phyloP scores from a whole-genome alignment of 2,888 invertebrate species.

The Latrodectus hesperus region DNA sequence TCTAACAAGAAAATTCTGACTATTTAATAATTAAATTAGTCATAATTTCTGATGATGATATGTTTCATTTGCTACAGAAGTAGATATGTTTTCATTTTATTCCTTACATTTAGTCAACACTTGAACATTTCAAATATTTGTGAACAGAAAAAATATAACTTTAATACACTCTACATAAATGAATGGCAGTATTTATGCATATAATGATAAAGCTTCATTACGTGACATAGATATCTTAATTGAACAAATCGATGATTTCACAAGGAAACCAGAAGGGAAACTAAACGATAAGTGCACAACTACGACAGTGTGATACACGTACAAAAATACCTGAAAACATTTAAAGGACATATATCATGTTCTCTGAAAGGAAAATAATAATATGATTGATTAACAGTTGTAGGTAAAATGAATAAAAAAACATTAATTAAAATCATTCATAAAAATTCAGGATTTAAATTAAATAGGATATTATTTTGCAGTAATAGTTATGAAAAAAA shows the following conservation, averaged over 20 bases:
- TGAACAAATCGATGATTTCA: too few relatives aligned
- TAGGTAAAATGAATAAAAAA: too few relatives aligned
- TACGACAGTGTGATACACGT: neutral
- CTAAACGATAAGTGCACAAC: neutral
- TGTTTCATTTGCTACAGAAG: slow-evolving; percentile 65
- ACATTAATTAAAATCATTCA: too few relatives aligned
- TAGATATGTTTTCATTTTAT: slow-evolving; percentile 60
- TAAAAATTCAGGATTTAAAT: too few relatives aligned
- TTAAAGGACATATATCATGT: neutral
- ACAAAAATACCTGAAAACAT: neutral
- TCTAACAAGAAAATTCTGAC: slow-evolving; percentile 52
- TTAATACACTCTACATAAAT: neutral
- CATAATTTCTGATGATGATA: slow-evolving; percentile 62
- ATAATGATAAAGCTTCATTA: neutral
- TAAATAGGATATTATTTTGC: too few relatives aligned
- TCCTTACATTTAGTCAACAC: slow-evolving; percentile 17
- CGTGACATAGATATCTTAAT: too few relatives aligned
- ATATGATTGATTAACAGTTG: too few relatives aligned
- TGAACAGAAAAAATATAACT: too few relatives aligned
- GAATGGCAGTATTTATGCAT: slow-evolving; percentile 26
- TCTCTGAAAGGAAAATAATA: too few relatives aligned
- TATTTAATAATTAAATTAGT: slow-evolving; percentile 64
- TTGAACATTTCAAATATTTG: slow-evolving; percentile 2
- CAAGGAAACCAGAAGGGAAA: neutral
- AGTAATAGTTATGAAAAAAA: too few relatives aligned